A percentile compares a stretch with the other conserved stretches of the same genome.
Conservation (phyloP, 2,797 vertebrate genomes). For the Sebastes itinus region DNA sequence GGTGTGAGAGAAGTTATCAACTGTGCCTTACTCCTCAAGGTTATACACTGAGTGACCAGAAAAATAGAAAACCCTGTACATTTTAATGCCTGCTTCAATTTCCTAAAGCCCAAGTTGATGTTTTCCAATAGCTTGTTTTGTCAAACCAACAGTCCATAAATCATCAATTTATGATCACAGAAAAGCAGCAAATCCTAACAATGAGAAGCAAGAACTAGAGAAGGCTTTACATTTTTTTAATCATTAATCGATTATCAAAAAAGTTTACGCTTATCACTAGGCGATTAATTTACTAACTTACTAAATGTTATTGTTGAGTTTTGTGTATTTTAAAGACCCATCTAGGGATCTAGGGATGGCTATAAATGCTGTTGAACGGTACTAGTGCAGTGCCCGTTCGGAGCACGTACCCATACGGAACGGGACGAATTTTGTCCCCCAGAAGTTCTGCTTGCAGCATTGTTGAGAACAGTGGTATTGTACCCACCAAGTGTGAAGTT, state of each 20-base stretch:
- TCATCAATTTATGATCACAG: background rate
- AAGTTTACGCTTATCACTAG: background rate
- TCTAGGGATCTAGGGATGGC: background rate
- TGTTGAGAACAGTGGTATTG: no score
- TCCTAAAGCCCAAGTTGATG: background rate
- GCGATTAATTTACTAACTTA: background rate
- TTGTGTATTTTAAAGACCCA: background rate
- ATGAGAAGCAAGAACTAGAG: background rate
- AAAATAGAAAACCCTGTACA: background rate
- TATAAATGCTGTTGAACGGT: background rate
- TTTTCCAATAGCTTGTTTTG: background rate
- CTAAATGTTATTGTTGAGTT: background rate
- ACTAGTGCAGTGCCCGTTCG: no score
- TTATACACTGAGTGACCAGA: background rate
- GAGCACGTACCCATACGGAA: fast-evolving
- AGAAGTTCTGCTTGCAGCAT: no score
- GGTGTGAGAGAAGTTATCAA: background rate
- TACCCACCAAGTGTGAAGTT: no score
- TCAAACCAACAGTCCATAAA: background rate
- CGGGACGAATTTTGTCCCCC: fast-evolving
- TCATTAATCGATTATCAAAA: background rate
- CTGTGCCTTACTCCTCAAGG: background rate
- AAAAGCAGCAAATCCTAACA: background rate
- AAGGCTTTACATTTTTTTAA: background rate
- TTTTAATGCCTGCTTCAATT: background rate